Evolutionary conservation across 2,797 vertebrate species (phyloP), one percentile per base, ranked within the genome.

Genomic region (Danio jaintianensis): DNA sequence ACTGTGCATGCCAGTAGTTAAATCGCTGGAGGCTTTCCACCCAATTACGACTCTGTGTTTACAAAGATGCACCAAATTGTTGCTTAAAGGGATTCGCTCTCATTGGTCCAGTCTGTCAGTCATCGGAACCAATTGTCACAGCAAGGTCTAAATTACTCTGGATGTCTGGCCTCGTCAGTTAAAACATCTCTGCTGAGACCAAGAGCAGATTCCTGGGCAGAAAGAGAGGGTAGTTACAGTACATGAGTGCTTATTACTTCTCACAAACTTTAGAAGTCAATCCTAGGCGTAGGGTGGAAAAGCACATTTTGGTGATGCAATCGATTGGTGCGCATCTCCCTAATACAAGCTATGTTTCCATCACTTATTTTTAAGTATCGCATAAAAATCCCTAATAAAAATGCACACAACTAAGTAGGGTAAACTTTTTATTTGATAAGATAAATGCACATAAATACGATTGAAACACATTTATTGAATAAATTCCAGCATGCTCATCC

Each of bases 271-370:
- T 89, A 90, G 92, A 89, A 93, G 91, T 88, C 91, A 94, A 92
- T 93, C 93, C 91, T 91, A 93, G 92, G 90, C 92, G 91, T 93
- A 92, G 90, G 90, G 91, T 91, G 90, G 93, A 93, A 95, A 92
- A 95, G 94, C 95, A 93, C 95, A 95, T 96, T 96, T 95, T 95
- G 94, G 96, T 90, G 92, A 94, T 89, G 90, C 91, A 93, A 96
- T 96, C 94, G 93, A 96, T 96, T 38, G 70, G 63, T 89, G n/a
- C 22, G 3, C 29, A 29, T 29, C 29, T 29, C 29, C 3, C 29
- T 29, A 3, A 29, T 29, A 1, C 29, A 29, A 29, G 3, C 29
- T 29, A n/a, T n/a, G 29, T 29, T 29, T 29, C 1, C 29, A 29
- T 29, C 29, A n/a, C n/a, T n/a, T n/a, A n/a, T n/a, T n/a, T n/a